Evolutionary conservation across 53 echinoderm and acorn worm genomes (phyloP).

Genomic region (Echinometra lucunter): DNA sequence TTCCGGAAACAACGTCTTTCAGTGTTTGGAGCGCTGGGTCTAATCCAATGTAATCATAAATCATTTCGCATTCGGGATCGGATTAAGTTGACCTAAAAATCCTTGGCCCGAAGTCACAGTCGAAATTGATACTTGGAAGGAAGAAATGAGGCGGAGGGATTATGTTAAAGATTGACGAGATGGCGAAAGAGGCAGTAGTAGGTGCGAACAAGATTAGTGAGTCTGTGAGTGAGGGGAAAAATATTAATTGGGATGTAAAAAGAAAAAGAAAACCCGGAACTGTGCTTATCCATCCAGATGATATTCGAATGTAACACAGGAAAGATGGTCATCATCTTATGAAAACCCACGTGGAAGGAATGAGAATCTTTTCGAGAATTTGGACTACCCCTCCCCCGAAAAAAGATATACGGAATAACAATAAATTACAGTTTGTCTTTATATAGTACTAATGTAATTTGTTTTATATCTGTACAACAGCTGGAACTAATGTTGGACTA

Average conservation of each 20-base stretch:
- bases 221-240: not conserved
- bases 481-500: not conserved
- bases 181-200: not conserved
- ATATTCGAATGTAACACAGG: not conserved
- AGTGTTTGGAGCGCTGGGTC: slow-evolving; percentile 41
- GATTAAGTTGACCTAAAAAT: slow-evolving; percentile 54
- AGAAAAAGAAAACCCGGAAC: not conserved
- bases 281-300: not conserved
- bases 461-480: not conserved
- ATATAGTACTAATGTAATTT: too few species aligned
- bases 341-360: too few species aligned
- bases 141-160: slow-evolving; percentile 17
- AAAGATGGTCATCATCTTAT: not conserved
- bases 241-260: not conserved
- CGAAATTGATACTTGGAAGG: slow-evolving; percentile 56
- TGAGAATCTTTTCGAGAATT: too few species aligned
- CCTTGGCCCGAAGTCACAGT: slow-evolving; percentile 44
- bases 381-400: too few species aligned
- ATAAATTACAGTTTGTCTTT: too few species aligned
- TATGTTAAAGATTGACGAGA: slow-evolving; percentile 28
- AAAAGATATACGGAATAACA: too few species aligned
- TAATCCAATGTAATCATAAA: slow-evolving; percentile 69
- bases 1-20: slow-evolving; percentile 62
- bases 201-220: not conserved
- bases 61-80: slow-evolving; percentile 53